Percentiles rank a stretch among this genome's conserved stretches.
These are phyloP conservation scores for Watersipora subatra DNA, from an alignment of 1,140 invertebrate genomes.

Conservation along the genomic window DNA sequence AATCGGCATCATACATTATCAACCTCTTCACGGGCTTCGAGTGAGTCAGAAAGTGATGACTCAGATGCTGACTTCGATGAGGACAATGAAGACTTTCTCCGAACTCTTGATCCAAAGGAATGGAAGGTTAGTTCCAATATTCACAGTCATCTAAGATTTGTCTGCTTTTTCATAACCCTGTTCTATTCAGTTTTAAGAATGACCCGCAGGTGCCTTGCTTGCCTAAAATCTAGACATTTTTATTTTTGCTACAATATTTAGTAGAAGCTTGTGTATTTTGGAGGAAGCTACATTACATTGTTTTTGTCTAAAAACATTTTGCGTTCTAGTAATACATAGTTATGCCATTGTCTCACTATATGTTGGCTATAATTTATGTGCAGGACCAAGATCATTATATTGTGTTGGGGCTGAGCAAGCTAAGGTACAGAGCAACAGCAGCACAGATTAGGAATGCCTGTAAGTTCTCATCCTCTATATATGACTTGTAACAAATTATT, in stretches of 20 bases:
- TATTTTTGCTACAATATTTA: neutral
- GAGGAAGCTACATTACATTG: neutral
- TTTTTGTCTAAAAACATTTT: neutral
- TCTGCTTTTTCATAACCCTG: constrained; percentile 1
- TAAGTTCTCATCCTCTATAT: constrained; percentile 43
- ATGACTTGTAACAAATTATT: neutral
- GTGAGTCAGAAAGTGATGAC: constrained; percentile 25
- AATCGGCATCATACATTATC: constrained; percentile 32
- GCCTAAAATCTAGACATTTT: neutral
- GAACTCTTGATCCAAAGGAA: constrained; percentile 82
- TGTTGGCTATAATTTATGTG: no score
- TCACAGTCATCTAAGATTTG: neutral
- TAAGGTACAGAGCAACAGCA: constrained; percentile 66
- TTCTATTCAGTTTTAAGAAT: neutral
- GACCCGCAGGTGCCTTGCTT: neutral
- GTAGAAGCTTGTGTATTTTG: neutral
- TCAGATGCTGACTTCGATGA: constrained; percentile 42
- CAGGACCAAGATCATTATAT: constrained; percentile 87
- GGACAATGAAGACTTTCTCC: constrained; percentile 68
- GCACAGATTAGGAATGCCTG: constrained; percentile 86
- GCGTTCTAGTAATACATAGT: no score
- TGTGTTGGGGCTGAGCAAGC: constrained; percentile 70
- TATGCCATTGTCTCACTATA: no score
- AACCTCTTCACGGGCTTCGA: constrained; percentile 21
- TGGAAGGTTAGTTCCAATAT: constrained; percentile 56